Conservation (phyloP, 2,888 invertebrate genomes). For the Perizoma flavofasciatum region DNA sequence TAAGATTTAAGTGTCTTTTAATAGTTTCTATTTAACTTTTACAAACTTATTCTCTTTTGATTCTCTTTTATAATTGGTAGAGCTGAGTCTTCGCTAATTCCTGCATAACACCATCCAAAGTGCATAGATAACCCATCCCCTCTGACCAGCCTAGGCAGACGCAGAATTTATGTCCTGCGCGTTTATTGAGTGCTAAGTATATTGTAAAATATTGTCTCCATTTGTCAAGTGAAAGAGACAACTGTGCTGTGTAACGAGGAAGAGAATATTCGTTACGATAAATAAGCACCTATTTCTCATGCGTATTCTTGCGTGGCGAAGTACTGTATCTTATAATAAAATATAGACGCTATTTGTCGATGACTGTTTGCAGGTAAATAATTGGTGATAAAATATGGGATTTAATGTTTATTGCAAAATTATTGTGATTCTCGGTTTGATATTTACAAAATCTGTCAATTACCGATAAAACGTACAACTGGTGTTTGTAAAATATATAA, state of each 20-base stretch:
- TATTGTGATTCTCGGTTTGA: conserved; percentile 2
- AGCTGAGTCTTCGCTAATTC: conserved; percentile 6
- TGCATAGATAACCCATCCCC: conserved; percentile 59
- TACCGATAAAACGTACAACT: not conserved
- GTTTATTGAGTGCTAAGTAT: conserved; percentile 36
- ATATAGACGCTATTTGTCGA: conserved; percentile 36
- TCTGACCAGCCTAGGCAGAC: conserved; percentile 39
- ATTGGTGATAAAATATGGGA: conserved; percentile 39
- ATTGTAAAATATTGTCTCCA: conserved; percentile 41
- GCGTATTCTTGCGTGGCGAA: not conserved
- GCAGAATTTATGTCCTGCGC: conserved; percentile 44
- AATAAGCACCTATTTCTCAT: too few species aligned
- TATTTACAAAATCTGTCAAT: conserved; percentile 18
- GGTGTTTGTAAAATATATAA: too few species aligned
- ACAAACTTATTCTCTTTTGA: too few species aligned
- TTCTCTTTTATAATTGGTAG: too few species aligned
- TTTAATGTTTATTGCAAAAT: conserved; percentile 14
- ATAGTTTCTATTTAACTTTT: too few species aligned
- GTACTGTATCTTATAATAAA: conserved; percentile 6
- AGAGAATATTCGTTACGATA: too few species aligned
- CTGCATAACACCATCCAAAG: conserved; percentile 40
- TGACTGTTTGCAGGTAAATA: conserved; percentile 42
- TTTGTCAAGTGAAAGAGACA: conserved; percentile 36
- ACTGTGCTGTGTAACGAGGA: not conserved
- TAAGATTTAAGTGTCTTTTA: too few species aligned